phyloP scores from a whole-genome alignment of 1,140 invertebrate species.

The Geopemphigus sp. region DNA sequence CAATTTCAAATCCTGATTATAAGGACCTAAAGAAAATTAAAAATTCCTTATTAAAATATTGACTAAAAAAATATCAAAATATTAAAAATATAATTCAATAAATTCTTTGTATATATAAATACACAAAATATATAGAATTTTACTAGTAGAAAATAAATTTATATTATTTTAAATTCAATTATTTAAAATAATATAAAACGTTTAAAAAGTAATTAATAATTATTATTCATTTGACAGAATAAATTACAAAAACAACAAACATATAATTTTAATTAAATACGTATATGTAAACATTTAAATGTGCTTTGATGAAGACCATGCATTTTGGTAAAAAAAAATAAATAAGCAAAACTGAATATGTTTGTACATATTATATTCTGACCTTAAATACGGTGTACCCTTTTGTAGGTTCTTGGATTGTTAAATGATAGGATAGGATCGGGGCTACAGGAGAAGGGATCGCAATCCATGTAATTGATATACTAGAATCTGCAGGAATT shows the following conservation, averaged over 20 bases:
- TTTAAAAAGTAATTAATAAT: background rate
- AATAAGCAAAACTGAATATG: slow-evolving; percentile 19
- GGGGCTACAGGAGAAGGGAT: slow-evolving; percentile 84
- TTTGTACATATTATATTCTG: slow-evolving; percentile 44
- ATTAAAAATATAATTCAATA: no score
- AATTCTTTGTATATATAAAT: no score
- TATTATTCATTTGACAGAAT: background rate
- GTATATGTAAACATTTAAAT: background rate
- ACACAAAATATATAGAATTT: no score
- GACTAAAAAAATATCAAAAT: no score
- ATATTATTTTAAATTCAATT: background rate
- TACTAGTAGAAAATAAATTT: no score
- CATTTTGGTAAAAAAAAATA: slow-evolving; percentile 16
- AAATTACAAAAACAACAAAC: background rate
- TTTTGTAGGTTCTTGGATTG: slow-evolving; percentile 62
- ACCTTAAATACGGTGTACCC: slow-evolving; percentile 68
- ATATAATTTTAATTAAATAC: background rate
- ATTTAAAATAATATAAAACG: background rate
- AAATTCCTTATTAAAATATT: no score
- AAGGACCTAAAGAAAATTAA: no score
- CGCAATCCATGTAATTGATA: slow-evolving; percentile 82
- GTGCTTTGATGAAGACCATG: slow-evolving; percentile 23
- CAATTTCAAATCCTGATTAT: no score
- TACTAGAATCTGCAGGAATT: slow-evolving; percentile 76
- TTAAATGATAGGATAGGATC: slow-evolving; percentile 78